A percentile compares a stretch with the other conserved stretches of the same genome.
These are phyloP conservation scores for Copsychus sechellarum DNA, from an alignment of 2,113 vertebrate species.

Conservation along the genomic window DNA sequence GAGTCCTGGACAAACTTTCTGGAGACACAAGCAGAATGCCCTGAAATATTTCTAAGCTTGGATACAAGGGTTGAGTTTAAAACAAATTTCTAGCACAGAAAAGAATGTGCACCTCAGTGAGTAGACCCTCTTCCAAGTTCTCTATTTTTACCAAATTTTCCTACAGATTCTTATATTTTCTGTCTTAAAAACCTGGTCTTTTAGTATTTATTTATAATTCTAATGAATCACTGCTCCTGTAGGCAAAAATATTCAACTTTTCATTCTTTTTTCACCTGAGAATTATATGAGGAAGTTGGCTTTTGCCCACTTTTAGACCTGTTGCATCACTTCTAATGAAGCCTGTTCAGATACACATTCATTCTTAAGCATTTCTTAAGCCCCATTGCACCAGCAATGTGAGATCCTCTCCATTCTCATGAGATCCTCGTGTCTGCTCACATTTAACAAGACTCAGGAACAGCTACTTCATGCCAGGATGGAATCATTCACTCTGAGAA, in stretches of 20 bases:
- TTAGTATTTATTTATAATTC: not conserved
- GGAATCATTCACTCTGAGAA: not conserved
- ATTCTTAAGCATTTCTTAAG: not conserved
- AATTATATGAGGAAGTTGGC: not conserved
- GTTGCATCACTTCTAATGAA: not conserved
- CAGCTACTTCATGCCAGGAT: not conserved
- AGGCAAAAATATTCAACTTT: not conserved
- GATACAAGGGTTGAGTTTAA: not conserved
- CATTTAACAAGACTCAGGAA: not conserved
- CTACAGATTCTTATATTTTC: not conserved
- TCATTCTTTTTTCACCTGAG: not conserved
- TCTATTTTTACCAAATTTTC: not conserved
- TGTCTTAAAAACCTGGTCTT: not conserved
- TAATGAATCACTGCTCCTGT: not conserved
- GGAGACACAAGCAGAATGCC: not conserved
- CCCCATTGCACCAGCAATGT: accelerated
- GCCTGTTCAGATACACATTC: not conserved
- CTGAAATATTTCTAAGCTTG: not conserved
- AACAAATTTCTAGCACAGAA: not conserved
- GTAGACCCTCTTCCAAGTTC: not conserved
- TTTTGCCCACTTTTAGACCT: not conserved
- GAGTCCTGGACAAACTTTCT: not conserved
- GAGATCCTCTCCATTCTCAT: not conserved
- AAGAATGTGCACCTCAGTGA: not conserved
- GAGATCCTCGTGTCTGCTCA: not conserved